Percentiles rank a stretch among this genome's conserved stretches.
Evolutionary conservation across 2,797 vertebrate genomes (phyloP).

Genomic region (Onychomys arenicola): DNA sequence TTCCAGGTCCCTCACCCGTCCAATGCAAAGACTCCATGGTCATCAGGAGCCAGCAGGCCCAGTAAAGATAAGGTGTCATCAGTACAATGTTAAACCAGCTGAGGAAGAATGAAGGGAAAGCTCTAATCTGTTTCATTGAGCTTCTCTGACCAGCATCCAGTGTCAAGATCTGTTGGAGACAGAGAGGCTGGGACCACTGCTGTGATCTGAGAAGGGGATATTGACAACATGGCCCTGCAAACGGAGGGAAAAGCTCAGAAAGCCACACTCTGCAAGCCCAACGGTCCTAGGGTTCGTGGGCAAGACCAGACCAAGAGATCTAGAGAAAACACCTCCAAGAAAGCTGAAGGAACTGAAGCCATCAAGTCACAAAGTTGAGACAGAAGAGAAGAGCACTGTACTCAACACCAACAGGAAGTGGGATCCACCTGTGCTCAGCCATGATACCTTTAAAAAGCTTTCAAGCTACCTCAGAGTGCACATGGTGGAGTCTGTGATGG

Average conservation of each 20-base stretch:
- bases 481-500: neutral
- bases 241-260: neutral
- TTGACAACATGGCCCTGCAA: neutral
- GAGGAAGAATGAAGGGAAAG: neutral
- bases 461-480: neutral
- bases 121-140: neutral
- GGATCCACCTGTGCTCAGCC: neutral
- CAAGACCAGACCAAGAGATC: neutral
- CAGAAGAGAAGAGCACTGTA: constrained; percentile 27
- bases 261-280: neutral
- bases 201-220: neutral
- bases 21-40: neutral
- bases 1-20: neutral
- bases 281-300: neutral
- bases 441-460: no score
- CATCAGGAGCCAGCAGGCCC: neutral
- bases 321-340: neutral
- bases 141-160: constrained; percentile 23
- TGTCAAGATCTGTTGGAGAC: neutral
- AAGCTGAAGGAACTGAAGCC: neutral
- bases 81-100: neutral
- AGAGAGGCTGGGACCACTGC: neutral
- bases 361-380: neutral
- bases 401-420: constrained; percentile 5
- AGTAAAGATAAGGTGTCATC: neutral